Conservation (phyloP, 2,113 vertebrate genomes). For the Notarius quadriscutis region DNA sequence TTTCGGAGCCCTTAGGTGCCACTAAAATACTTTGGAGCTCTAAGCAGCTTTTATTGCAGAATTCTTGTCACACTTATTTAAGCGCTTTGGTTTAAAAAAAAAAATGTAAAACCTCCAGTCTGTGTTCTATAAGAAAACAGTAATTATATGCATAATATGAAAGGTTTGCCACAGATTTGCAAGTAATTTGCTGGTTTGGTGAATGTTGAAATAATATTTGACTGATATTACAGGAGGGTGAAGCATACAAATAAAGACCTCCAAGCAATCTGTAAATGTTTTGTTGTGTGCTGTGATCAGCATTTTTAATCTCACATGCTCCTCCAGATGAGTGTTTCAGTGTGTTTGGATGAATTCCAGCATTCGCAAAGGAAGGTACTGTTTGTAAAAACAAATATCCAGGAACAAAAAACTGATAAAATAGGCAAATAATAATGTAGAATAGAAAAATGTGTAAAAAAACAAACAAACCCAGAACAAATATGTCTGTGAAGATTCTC, state of each 20-base stretch:
- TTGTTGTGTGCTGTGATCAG: constrained; percentile 4
- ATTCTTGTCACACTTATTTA: not conserved
- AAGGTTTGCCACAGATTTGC: not conserved
- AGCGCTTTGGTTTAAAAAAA: not conserved
- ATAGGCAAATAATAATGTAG: not conserved
- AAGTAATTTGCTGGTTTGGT: not conserved
- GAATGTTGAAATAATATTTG: not conserved
- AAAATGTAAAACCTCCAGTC: not conserved
- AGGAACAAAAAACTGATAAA: not conserved
- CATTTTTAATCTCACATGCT: not conserved
- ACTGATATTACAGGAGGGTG: not conserved
- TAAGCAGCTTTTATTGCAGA: not conserved
- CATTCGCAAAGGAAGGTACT: not conserved
- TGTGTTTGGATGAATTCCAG: not conserved
- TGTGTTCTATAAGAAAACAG: not conserved
- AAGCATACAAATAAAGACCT: not conserved
- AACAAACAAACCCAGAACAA: too few relatives aligned
- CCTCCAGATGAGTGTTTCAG: not conserved
- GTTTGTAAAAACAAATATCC: not conserved
- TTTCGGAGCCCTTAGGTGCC: not conserved
- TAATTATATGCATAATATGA: not conserved
- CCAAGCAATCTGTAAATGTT: not conserved
- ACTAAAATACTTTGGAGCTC: not conserved
- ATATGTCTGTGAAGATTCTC: too few relatives aligned
- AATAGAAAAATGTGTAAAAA: not conserved